phyloP scores from a whole-genome alignment of 2,797 vertebrate genomes.

The Pipistrellus nathusii region DNA sequence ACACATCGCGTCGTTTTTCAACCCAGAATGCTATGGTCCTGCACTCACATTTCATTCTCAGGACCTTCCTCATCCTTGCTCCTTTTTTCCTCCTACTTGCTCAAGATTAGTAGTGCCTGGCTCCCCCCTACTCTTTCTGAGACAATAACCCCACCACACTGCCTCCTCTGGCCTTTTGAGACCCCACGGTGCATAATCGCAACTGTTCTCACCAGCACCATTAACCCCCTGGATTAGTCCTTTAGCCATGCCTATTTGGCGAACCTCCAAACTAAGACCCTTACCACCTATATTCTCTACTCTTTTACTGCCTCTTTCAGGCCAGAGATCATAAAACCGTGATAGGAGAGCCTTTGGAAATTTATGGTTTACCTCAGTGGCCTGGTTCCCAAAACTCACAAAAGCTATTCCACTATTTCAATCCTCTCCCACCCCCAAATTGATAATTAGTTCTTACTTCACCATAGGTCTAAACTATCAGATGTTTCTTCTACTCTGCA shows the following conservation, averaged over 20 bases:
- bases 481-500: background rate
- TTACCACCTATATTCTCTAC: background rate
- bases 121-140: background rate
- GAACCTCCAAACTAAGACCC: background rate
- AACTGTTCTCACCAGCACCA: background rate
- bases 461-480: background rate
- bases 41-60: constrained; percentile 7
- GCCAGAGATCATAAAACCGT: background rate
- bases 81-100: background rate
- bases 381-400: background rate
- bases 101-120: background rate
- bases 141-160: background rate
- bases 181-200: background rate
- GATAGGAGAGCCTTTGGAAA: background rate
- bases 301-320: background rate
- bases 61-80: background rate
- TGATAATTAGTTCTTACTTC: background rate
- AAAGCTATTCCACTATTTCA: background rate
- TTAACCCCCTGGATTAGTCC: background rate
- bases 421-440: background rate
- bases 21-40: background rate
- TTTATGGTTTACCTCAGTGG: background rate
- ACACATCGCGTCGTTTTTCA: background rate
- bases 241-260: background rate
- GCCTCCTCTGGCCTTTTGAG: background rate